Evolutionary conservation across 2,888 invertebrate species (phyloP).

Genomic region (Athrips mouffetella): DNA sequence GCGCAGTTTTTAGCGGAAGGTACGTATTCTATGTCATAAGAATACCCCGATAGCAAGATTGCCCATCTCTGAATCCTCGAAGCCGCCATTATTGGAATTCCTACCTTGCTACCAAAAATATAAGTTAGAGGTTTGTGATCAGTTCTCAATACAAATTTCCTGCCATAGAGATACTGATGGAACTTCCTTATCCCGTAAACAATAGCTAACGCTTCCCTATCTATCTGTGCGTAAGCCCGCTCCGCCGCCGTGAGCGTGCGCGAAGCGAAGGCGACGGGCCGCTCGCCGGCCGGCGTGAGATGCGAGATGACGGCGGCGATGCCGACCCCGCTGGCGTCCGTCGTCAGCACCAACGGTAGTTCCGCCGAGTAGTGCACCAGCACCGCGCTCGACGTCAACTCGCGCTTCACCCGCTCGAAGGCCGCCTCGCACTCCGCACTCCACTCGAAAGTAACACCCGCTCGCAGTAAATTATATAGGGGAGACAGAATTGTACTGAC

Average conservation of each 20-base stretch:
- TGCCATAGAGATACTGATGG: slow-evolving; percentile 9
- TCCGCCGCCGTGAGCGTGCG: too few species aligned
- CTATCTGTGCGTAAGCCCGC: too few species aligned
- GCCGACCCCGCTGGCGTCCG: slow-evolving; percentile 17
- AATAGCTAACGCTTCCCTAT: slow-evolving; percentile 13
- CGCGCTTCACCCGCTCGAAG: slow-evolving; percentile 3
- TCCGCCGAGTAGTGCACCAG: slow-evolving; percentile 15
- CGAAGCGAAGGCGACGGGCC: too few species aligned
- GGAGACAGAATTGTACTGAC: slow-evolving; percentile 8
- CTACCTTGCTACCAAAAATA: too few species aligned
- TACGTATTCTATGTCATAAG: too few species aligned
- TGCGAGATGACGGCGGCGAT: slow-evolving; percentile 9
- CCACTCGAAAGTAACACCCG: slow-evolving; percentile 6
- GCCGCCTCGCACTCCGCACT: not conserved
- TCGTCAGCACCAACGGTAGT: slow-evolving; percentile 16
- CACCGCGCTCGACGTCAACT: slow-evolving; percentile 9
- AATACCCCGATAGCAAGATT: too few species aligned
- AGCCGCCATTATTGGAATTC: too few species aligned
- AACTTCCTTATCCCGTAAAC: not conserved
- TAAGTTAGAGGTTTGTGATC: too few species aligned
- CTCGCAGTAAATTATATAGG: slow-evolving; percentile 9
- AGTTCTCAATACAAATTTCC: too few species aligned
- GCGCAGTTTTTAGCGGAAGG: too few species aligned
- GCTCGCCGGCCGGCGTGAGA: slow-evolving; percentile 8
- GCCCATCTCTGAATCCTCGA: too few species aligned